Percentiles rank a stretch among this genome's conserved stretches.
phyloP scores from a whole-genome alignment of 2,113 vertebrate species.

The Turnix velox region DNA sequence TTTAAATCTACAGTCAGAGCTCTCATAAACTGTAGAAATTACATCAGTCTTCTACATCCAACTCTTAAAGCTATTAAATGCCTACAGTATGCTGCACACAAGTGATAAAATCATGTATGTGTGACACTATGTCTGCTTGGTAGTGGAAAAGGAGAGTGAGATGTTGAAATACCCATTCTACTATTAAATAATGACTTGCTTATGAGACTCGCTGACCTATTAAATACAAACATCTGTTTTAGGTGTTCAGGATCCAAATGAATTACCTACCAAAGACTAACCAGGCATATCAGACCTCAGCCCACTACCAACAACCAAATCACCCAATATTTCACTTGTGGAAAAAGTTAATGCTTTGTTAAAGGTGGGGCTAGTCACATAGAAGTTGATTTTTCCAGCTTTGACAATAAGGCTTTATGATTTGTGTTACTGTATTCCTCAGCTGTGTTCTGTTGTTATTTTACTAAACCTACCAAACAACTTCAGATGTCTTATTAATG shows the following conservation, averaged over 20 bases:
- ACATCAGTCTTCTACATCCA: constrained; percentile 49
- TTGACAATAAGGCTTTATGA: constrained; percentile 34
- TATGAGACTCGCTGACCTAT: constrained; percentile 60
- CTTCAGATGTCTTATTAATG: neutral
- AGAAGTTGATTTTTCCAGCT: constrained; percentile 21
- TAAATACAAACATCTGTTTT: constrained; percentile 66
- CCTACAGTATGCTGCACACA: constrained; percentile 34
- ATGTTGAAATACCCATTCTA: constrained; percentile 55
- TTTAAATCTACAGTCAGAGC: constrained; percentile 21
- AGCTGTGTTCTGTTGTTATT: neutral
- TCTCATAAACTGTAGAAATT: constrained; percentile 52
- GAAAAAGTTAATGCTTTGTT: constrained; percentile 41
- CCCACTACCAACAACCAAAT: constrained; percentile 2
- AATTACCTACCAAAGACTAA: constrained; percentile 59
- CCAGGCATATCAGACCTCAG: constrained; percentile 27
- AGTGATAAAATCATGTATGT: constrained; percentile 52
- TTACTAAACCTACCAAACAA: neutral
- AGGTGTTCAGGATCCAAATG: constrained; percentile 53
- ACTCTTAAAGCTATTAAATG: constrained; percentile 39
- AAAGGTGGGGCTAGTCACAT: neutral
- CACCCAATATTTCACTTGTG: constrained; percentile 46
- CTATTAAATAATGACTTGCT: constrained; percentile 64
- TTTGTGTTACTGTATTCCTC: neutral
- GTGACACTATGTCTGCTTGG: constrained; percentile 67
- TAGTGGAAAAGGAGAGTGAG: constrained; percentile 37